Evolutionary conservation across 2,113 vertebrate genomes (phyloP), one percentile per base, ranked within the genome.

Genomic region (Eptesicus fuscus): DNA sequence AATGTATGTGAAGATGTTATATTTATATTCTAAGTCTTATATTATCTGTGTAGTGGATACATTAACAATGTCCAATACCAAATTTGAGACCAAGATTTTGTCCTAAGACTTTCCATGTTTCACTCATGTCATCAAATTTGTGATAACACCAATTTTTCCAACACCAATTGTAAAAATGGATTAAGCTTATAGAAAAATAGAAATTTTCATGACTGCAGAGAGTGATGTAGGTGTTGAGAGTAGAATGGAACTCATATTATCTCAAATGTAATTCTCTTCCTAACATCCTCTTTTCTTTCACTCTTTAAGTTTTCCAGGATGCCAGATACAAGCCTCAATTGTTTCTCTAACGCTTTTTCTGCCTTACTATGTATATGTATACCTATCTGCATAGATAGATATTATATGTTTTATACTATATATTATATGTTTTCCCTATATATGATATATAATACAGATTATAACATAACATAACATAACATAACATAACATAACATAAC

Each of bases 61-160:
- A 25, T 91, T 78, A 90, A 25, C 44, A 53, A 80, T 8, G 23
- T 2, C 9, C 12, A 59, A 51, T n/a, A 40, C 28, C 67, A 91
- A 94, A 92, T 65, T 61, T 80, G 76, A 96, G 65, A 73, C 9
- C 23, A 69, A 88, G 7, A 32, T 80, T 86, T 94, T 87, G 30
- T 73, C 7, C n/a, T 71, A 83, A 94, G 53, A 56, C 6, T 44
- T 83, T 71, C 16, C 16, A 63, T 49, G 32, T 92, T 88, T 93
- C 40, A 59, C 0, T 76, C 23, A 69, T 32, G 22, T 90, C 47
- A 74, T 76, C 5, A 79, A 83, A 91, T 88, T 86, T 79, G 42
- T 83, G 47, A 87, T 73, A 73, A 49, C n/a, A 76, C 37, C 28
- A 67, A 25, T 51, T 85, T 95, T 93, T 63, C 6, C 3, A 51